Conservation (phyloP, 2,888 invertebrate genomes). For the Tetramorium bicarinatum region DNA sequence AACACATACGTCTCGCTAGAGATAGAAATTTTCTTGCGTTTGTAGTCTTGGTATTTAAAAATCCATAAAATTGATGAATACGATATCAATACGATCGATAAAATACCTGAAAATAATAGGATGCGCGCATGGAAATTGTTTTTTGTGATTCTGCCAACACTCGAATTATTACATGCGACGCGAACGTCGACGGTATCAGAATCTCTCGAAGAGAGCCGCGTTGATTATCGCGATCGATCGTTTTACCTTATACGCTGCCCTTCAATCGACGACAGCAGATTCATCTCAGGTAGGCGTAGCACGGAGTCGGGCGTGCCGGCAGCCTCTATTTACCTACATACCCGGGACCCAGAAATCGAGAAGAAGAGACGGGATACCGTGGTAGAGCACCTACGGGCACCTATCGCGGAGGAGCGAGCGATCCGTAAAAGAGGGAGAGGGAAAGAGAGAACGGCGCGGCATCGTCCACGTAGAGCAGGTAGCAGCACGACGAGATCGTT, state of each 20-base stretch:
- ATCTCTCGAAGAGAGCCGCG: neutral
- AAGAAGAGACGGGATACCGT: conserved; percentile 32
- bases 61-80: neutral
- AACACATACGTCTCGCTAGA: neutral
- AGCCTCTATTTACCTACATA: conserved; percentile 56
- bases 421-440: conserved; percentile 1
- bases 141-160: neutral
- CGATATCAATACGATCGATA: neutral
- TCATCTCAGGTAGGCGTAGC: conserved; percentile 50
- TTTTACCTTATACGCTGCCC: neutral
- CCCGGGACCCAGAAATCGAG: conserved; percentile 37
- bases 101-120: conserved; percentile 1
- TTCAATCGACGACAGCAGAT: conserved; percentile 57
- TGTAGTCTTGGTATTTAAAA: neutral
- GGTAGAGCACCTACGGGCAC: conserved; percentile 43
- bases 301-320: conserved; percentile 42
- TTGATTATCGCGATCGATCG: conserved; percentile 40
- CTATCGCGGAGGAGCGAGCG: conserved; percentile 25
- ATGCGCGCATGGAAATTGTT: neutral
- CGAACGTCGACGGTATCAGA: neutral
- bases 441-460: conserved; percentile 11
- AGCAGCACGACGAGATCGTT: conserved; percentile 78
- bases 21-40: neutral
- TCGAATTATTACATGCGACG: neutral
- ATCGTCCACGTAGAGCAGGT: conserved; percentile 76